These are phyloP conservation scores for Patella depressa DNA, from an alignment of 2,888 invertebrate genomes.

Conservation along the genomic window DNA sequence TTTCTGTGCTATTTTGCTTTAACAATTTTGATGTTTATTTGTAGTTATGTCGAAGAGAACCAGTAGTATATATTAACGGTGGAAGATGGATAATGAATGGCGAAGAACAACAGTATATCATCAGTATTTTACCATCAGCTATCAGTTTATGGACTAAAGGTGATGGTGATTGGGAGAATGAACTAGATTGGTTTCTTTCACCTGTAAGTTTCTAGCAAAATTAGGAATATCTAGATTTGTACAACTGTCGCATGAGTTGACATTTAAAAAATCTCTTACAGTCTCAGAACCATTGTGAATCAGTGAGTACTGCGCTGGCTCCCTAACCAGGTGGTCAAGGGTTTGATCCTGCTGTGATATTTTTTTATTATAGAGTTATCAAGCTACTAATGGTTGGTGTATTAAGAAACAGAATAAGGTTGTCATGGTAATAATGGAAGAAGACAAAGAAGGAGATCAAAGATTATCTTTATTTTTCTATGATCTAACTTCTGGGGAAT, in stretches of 20 bases:
- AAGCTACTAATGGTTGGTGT: not conserved
- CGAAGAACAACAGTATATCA: constrained; percentile 23
- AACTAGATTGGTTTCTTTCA: constrained; percentile 39
- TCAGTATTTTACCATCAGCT: constrained; percentile 32
- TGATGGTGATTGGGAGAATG: constrained; percentile 31
- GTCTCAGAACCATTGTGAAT: not conserved
- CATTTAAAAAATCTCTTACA: too few relatives aligned
- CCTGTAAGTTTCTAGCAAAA: constrained; percentile 21
- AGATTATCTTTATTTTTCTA: constrained; percentile 14
- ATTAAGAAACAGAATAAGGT: constrained; percentile 1
- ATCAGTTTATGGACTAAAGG: constrained; percentile 35
- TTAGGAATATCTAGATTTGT: too few relatives aligned
- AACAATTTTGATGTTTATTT: not conserved
- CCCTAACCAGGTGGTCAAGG: not conserved
- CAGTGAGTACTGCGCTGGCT: not conserved
- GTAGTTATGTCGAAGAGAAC: constrained; percentile 33
- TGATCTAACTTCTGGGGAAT: constrained; percentile 4
- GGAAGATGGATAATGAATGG: constrained; percentile 18
- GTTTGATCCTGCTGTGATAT: not conserved
- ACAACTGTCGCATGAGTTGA: too few relatives aligned
- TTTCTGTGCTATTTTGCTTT: too few relatives aligned
- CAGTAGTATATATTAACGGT: constrained; percentile 26
- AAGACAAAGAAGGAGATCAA: not conserved
- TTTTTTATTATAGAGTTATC: not conserved
- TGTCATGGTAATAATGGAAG: not conserved